Conservation (phyloP, 2,113 vertebrate genomes). For the Carollia perspicillata region DNA sequence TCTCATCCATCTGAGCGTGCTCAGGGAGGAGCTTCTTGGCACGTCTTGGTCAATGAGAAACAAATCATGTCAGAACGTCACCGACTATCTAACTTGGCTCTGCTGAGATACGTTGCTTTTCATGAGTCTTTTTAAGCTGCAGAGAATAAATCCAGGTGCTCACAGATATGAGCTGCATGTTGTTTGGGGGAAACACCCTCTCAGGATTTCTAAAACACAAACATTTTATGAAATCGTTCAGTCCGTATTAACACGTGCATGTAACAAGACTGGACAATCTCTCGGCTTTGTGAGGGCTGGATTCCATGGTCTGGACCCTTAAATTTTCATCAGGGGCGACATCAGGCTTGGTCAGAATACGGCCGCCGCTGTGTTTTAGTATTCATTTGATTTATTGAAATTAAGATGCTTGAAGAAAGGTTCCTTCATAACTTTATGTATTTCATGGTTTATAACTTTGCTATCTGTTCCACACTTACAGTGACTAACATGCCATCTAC, state of each 20-base stretch:
- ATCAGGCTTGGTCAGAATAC: fast-evolving
- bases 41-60: not conserved
- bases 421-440: no score
- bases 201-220: not conserved
- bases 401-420: no score
- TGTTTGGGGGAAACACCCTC: not conserved
- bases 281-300: no score
- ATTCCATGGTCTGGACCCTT: fast-evolving
- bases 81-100: not conserved
- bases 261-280: no score
- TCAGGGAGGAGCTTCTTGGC: fast-evolving
- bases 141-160: not conserved
- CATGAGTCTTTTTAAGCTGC: not conserved
- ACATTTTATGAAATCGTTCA: not conserved
- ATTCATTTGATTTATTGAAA: not conserved
- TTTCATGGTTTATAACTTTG: no score
- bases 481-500: no score
- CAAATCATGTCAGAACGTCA: no score
- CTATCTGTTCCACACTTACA: no score
- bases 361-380: no score
- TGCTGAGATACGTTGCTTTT: not conserved
- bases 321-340: not conserved
- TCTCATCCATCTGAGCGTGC: not conserved
- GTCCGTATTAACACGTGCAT: fast-evolving
- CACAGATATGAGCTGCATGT: no score